Conservation (phyloP, 2,797 vertebrate genomes). For the Pipistrellus nathusii region DNA sequence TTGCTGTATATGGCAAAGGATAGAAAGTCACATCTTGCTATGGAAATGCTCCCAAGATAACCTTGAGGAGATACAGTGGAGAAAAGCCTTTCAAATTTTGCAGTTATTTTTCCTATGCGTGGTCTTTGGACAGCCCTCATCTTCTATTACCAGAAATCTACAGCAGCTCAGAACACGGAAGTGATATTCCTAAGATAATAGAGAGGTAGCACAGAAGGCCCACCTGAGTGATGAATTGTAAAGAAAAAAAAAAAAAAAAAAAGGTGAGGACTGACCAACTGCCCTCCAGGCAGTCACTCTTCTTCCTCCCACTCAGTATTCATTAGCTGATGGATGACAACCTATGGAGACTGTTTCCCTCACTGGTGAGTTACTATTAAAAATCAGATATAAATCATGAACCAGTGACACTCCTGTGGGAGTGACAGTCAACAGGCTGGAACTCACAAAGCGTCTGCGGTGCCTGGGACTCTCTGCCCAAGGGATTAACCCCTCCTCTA, state of each 20-base stretch:
- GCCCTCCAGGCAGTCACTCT: not conserved
- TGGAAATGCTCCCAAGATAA: not conserved
- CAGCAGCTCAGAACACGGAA: not conserved
- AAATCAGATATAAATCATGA: not conserved
- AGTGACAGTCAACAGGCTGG: not conserved
- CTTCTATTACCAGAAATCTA: not conserved
- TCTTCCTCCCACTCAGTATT: no score
- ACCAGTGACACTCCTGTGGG: not conserved
- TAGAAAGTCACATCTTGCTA: no score
- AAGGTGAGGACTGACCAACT: not conserved
- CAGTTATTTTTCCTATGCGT: not conserved
- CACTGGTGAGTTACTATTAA: not conserved
- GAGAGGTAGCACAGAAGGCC: not conserved
- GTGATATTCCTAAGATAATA: not conserved
- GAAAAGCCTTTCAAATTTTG: not conserved
- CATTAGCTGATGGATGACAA: not conserved
- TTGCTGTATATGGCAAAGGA: not conserved
- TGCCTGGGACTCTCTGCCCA: not conserved
- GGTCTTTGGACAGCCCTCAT: not conserved
- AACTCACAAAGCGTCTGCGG: not conserved
- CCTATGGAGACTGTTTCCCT: not conserved
- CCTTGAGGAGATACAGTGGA: not conserved
- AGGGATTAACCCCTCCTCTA: not conserved
- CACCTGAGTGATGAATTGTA: not conserved
- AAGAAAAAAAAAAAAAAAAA: not conserved